A percentile compares a stretch with the other conserved stretches of the same genome.
These are phyloP conservation scores for Calyptommatus sinebrachiatus DNA, from an alignment of 2,113 vertebrate genomes.

Conservation along the genomic window DNA sequence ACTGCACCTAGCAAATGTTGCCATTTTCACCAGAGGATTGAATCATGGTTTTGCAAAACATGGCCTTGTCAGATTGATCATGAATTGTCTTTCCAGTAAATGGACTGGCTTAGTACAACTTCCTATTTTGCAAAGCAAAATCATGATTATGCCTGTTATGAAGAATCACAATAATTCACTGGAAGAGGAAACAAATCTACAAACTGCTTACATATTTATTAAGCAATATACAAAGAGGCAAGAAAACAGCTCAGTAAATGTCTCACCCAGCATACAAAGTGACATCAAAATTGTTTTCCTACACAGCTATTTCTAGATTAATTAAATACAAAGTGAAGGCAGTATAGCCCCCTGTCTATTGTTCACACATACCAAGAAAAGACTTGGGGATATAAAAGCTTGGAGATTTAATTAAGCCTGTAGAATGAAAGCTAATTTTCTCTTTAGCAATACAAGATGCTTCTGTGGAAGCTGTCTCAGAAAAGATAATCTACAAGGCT, in stretches of 20 bases:
- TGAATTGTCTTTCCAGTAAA: neutral
- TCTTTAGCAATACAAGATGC: neutral
- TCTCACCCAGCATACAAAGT: neutral
- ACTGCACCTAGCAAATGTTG: too few relatives aligned
- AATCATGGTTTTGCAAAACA: neutral
- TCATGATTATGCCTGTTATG: neutral
- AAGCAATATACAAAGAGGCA: conserved; percentile 15
- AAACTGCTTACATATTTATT: conserved; percentile 27
- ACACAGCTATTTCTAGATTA: conserved; percentile 1
- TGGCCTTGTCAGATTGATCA: neutral
- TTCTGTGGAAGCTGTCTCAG: neutral
- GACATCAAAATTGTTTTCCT: neutral
- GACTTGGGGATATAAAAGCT: neutral
- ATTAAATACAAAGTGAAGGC: neutral
- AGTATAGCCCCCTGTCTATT: neutral
- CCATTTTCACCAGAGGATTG: neutral
- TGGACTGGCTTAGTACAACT: neutral
- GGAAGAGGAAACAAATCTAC: neutral
- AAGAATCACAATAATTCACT: conserved; percentile 16
- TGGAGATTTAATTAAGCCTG: conserved; percentile 6
- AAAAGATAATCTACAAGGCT: neutral
- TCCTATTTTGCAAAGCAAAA: conserved; percentile 1
- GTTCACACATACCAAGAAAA: neutral
- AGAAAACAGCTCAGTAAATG: neutral
- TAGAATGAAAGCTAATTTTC: neutral